These are phyloP conservation scores for Spialia ferax DNA, from an alignment of 2,888 invertebrate genomes.

Conservation along the genomic window DNA sequence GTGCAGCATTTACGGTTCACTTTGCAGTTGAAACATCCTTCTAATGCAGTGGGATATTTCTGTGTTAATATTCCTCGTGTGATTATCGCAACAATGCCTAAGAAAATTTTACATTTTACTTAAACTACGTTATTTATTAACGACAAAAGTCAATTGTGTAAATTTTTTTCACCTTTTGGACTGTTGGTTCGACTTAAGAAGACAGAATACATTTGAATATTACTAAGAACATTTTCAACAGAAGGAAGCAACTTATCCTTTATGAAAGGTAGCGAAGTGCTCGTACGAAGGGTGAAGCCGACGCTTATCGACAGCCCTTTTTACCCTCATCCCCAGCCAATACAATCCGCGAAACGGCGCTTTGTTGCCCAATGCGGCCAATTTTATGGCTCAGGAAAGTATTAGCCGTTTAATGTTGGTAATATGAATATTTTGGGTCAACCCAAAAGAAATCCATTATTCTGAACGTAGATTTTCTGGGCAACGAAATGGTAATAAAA, in stretches of 20 bases:
- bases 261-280: slow-evolving; percentile 5
- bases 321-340: slow-evolving; percentile 9
- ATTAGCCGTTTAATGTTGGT: slow-evolving; percentile 6
- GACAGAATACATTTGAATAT: neutral
- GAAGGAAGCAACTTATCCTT: neutral
- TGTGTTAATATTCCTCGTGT: neutral
- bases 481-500: neutral
- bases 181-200: too few species aligned
- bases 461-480: neutral
- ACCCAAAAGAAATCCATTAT: neutral
- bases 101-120: neutral
- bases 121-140: neutral
- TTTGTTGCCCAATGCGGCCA: slow-evolving; percentile 13
- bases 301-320: slow-evolving; percentile 11
- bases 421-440: neutral
- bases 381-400: slow-evolving; percentile 18
- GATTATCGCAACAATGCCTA: neutral
- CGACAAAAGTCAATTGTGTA: neutral
- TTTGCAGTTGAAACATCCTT: neutral
- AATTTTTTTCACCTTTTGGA: neutral
- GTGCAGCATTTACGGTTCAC: slow-evolving; percentile 10
- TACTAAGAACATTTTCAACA: neutral
- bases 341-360: slow-evolving; percentile 12
- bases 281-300: neutral
- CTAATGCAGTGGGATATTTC: slow-evolving; percentile 17